A percentile compares a stretch with the other conserved stretches of the same genome.
Evolutionary conservation across 2,888 invertebrate genomes (phyloP).

Genomic region (Mimachlamys varia): DNA sequence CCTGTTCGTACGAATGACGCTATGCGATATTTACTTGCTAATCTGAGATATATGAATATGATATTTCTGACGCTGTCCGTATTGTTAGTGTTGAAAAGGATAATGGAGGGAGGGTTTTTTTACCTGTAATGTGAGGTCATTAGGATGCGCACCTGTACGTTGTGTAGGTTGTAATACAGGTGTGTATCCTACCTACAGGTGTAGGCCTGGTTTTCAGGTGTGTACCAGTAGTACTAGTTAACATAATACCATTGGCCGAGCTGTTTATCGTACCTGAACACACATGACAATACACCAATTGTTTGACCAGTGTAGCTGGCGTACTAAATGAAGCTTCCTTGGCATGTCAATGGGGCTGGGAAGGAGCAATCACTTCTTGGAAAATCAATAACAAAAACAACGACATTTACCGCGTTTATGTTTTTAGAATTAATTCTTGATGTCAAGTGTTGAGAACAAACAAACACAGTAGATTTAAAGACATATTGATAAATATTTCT

Average conservation of each 20-base stretch:
- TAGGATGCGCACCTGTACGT: background rate
- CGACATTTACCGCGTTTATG: background rate
- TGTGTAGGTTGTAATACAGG: background rate
- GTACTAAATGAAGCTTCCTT: background rate
- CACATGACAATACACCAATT: background rate
- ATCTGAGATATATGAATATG: conserved; percentile 10
- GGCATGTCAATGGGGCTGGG: background rate
- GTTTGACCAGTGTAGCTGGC: background rate
- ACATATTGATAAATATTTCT: no score
- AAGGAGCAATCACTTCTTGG: background rate
- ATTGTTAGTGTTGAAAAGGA: background rate
- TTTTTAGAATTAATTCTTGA: no score
- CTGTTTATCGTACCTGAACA: background rate
- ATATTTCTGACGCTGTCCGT: background rate
- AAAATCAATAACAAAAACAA: no score
- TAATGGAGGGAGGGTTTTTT: background rate
- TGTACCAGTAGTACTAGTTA: background rate
- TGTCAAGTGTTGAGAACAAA: no score
- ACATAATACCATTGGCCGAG: no score
- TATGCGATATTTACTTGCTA: background rate
- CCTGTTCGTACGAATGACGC: background rate
- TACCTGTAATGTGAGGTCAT: background rate
- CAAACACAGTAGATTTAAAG: no score
- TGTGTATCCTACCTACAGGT: background rate
- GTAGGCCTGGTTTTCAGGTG: background rate